Evolutionary conservation across 2,797 vertebrate species (phyloP), one percentile per base, ranked within the genome.

Genomic region (Remorina albescens): DNA sequence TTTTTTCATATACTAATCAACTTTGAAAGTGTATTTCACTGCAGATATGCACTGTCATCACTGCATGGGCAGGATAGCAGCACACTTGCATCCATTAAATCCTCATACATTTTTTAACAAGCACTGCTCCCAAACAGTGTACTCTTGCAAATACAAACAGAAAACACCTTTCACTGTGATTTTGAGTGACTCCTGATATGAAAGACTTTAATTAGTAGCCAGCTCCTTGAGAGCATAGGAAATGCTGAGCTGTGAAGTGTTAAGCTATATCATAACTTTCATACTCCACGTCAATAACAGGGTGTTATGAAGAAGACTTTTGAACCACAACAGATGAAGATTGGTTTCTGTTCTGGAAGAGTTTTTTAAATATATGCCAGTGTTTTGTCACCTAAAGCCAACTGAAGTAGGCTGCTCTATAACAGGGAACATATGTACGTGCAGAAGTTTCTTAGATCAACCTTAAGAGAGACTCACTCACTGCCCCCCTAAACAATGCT

Each of bases 81-180:
- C 44, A 60, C 13, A 57, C 44, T 64, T 62, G 74, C 69, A 57
- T 78, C 81, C 51, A 87, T 87, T 80, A 87, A 78, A 69, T 25
- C 66, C 71, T 89, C 76, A 88, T 88, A 55, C 79, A 85, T 88
- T 83, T 82, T 83, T 87, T 76, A 87, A 81, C 82, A 82, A 77
- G 80, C 68, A 32, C 59, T 50, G 62, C 74, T 80, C 67, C 74
- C 67, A 67, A 82, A 74, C 72, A 81, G 54, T 12, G 62, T 61
- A 39, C 78, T 71, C 47, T 34, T 67, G 67, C 71, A 76, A 64
- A 80, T 55, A 75, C 54, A 85, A 80, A 80, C 51, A 77, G 49
- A 71, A 78, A 41, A 73, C 57, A 76, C 79, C 70, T 81, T 81
- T 80, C 62, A 49, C 62, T 30, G 21, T 59, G 74, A 80, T 70